Percentiles rank a stretch among this genome's conserved stretches.
phyloP scores from a whole-genome alignment of 35 echinoderm and acorn worm species.

The Eucidaris tribuloides region DNA sequence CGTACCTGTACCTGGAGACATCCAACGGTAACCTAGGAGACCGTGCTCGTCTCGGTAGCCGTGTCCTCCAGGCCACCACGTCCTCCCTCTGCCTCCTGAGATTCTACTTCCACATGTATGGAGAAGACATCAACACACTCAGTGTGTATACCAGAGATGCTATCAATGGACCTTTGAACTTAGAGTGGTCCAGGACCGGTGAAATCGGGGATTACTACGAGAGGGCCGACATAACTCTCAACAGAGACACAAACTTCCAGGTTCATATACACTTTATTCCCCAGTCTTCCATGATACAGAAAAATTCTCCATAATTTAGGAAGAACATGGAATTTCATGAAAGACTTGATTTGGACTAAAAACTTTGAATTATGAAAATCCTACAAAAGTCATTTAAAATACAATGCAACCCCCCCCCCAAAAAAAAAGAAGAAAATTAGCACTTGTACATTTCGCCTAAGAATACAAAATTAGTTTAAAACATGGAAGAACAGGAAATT shows the following conservation, averaged over 20 bases:
- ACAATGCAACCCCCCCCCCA: too few relatives aligned
- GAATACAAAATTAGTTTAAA: too few relatives aligned
- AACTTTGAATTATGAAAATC: too few relatives aligned
- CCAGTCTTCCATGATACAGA: too few relatives aligned
- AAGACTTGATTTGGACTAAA: too few relatives aligned
- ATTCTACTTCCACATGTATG: conserved; percentile 90
- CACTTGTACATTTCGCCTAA: too few relatives aligned
- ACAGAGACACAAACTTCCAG: conserved; percentile 52
- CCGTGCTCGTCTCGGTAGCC: conserved; percentile 67
- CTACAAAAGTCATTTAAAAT: too few relatives aligned
- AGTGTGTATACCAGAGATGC: conserved; percentile 66
- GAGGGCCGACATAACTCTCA: conserved; percentile 40
- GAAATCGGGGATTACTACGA: conserved; percentile 77
- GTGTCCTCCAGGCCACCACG: too few relatives aligned
- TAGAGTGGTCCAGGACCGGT: conserved; percentile 45
- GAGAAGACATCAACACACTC: conserved; percentile 53
- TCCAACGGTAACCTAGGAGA: conserved; percentile 46
- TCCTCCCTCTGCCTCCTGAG: conserved; percentile 9
- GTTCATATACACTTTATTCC: neutral
- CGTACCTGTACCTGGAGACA: conserved; percentile 55
- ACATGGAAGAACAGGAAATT: too few relatives aligned
- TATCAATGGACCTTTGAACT: conserved; percentile 61
- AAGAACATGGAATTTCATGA: too few relatives aligned
- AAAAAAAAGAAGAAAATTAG: too few relatives aligned
- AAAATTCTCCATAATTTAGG: too few relatives aligned